These are phyloP conservation scores for Bombyx mori DNA, from an alignment of 1,140 invertebrate genomes.

Conservation along the genomic window DNA sequence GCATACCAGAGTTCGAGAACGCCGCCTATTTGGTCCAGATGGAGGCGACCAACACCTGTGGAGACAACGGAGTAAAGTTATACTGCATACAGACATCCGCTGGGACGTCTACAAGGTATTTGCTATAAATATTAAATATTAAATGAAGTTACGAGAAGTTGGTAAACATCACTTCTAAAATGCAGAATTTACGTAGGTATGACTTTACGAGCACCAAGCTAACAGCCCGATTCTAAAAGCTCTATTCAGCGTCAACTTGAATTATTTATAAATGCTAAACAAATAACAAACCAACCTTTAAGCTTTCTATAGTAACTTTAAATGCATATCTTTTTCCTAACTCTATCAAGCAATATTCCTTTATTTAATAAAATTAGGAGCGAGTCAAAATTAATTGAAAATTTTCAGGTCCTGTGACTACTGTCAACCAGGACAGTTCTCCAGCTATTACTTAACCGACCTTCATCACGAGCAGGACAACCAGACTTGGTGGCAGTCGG, in stretches of 20 bases:
- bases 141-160: not conserved
- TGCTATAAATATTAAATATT: not conserved
- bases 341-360: too few relatives aligned
- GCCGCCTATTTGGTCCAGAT: conserved; percentile 91
- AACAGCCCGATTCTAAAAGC: too few relatives aligned
- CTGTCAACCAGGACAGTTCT: conserved; percentile 78
- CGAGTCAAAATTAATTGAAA: too few relatives aligned
- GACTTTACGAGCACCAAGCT: too few relatives aligned
- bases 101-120: conserved; percentile 69
- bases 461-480: conserved; percentile 89
- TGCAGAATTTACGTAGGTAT: too few relatives aligned
- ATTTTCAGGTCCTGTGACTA: conserved; percentile 72
- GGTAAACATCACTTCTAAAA: too few relatives aligned
- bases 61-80: conserved; percentile 79
- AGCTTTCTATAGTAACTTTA: too few relatives aligned
- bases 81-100: conserved; percentile 90
- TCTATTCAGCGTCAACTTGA: too few relatives aligned
- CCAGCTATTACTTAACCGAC: conserved; percentile 90
- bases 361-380: too few relatives aligned
- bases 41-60: conserved; percentile 97
- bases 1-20: conserved; percentile 96
- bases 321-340: too few relatives aligned
- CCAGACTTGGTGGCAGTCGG: conserved; percentile 98
- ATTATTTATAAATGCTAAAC: too few relatives aligned
- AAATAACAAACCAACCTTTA: too few relatives aligned